Percentiles rank a stretch among this genome's conserved stretches.
Evolutionary conservation across 2,888 invertebrate genomes (phyloP).

Genomic region (Hypomecis punctinalis): DNA sequence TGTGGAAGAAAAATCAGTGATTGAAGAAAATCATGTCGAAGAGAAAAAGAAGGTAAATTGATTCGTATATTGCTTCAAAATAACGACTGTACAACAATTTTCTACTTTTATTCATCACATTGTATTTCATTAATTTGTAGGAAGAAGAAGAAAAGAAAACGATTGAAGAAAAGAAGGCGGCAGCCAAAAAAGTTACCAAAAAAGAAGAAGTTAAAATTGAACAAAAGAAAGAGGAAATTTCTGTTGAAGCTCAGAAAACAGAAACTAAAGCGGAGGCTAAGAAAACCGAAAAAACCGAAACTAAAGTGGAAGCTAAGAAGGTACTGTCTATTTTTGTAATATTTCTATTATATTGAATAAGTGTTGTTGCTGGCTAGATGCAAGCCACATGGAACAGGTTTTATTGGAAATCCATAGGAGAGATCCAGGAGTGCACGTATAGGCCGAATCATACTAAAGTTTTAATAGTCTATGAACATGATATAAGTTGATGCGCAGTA

Average conservation of each 20-base stretch:
- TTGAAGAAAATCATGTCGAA: constrained; percentile 82
- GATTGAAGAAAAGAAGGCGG: constrained; percentile 66
- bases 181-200: constrained; percentile 66
- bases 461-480: too few relatives aligned
- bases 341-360: neutral
- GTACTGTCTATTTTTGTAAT: constrained; percentile 1
- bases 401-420: too few relatives aligned
- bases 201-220: constrained; percentile 70
- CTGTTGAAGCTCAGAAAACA: constrained; percentile 61
- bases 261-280: constrained; percentile 63
- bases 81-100: too few relatives aligned
- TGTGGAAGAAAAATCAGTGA: constrained; percentile 76
- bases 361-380: too few relatives aligned
- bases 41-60: constrained; percentile 72
- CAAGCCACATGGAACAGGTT: too few relatives aligned
- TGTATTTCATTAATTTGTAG: constrained; percentile 33
- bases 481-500: too few relatives aligned
- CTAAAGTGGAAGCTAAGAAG: constrained; percentile 51
- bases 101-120: neutral
- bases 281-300: constrained; percentile 70
- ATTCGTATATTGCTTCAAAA: too few relatives aligned
- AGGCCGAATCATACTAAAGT: too few relatives aligned
- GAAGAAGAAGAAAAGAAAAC: constrained; percentile 47
- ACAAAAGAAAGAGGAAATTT: constrained; percentile 38
- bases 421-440: too few relatives aligned